phyloP scores from a whole-genome alignment of 2,797 vertebrate genomes.

The Sarcoramphus papa region DNA sequence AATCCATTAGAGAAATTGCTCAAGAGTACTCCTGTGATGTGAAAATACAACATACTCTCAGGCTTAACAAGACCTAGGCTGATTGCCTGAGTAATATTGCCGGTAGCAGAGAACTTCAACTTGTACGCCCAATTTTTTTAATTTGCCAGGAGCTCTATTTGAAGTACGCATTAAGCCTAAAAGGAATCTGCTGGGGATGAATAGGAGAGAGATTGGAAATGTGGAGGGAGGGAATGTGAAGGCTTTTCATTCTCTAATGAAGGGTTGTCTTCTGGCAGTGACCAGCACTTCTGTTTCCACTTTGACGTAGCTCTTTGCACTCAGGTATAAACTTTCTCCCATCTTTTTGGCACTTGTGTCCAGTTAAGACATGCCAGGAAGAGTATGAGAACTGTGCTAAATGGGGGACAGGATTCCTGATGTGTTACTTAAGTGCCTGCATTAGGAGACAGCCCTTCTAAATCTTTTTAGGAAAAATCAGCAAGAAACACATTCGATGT shows the following conservation, averaged over 20 bases:
- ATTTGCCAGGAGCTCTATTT: not conserved
- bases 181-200: not conserved
- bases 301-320: not conserved
- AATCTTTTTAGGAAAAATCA: not conserved
- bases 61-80: not conserved
- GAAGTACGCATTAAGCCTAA: not conserved
- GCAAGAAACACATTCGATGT: not conserved
- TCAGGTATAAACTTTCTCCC: not conserved
- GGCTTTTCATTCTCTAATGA: not conserved
- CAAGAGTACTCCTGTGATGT: not conserved
- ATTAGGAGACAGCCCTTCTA: not conserved
- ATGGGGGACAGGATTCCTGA: not conserved
- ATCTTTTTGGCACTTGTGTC: not conserved
- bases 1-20: not conserved
- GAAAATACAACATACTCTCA: not conserved
- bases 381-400: not conserved
- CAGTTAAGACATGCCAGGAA: not conserved
- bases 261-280: not conserved
- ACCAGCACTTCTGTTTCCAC: not conserved
- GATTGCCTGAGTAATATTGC: not conserved
- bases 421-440: not conserved
- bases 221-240: not conserved
- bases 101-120: not conserved
- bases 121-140: not conserved
- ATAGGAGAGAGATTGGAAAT: not conserved